Conservation (phyloP, 1,140 invertebrate genomes). For the Leptinotarsa undecemlineata region DNA sequence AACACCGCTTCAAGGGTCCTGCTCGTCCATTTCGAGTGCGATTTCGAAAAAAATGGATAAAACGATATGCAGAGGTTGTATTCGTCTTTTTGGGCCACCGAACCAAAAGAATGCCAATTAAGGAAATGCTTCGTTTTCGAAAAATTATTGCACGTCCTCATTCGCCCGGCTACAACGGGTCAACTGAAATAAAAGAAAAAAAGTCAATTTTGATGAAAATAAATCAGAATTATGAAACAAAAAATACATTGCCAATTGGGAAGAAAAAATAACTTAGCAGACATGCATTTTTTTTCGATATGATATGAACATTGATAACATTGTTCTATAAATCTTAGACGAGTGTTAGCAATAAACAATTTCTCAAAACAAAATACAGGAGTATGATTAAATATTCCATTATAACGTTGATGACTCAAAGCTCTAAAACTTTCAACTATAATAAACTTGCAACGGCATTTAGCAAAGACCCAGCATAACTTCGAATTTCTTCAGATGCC, state of each 20-base stretch:
- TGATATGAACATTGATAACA: no score
- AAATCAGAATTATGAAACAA: constrained; percentile 4
- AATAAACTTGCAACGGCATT: no score
- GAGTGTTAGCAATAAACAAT: no score
- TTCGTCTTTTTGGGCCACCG: constrained; percentile 16
- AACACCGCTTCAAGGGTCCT: not conserved
- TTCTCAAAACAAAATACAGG: no score
- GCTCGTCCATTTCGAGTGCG: not conserved
- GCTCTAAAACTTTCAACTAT: no score
- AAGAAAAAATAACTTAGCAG: not conserved
- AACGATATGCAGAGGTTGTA: constrained; percentile 16
- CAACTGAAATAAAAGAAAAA: constrained; percentile 26
- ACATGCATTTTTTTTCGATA: no score
- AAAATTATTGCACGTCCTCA: constrained; percentile 30
- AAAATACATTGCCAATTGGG: constrained; percentile 15
- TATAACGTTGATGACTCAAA: no score
- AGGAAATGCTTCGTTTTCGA: constrained; percentile 22
- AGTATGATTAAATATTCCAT: no score
- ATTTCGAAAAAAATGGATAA: constrained; percentile 12
- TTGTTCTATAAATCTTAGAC: no score
- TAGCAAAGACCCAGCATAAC: no score
- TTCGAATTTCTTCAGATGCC: no score
- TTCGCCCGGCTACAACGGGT: constrained; percentile 22
- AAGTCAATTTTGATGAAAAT: constrained; percentile 20
- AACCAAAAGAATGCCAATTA: constrained; percentile 24